A percentile compares a stretch with the other conserved stretches of the same genome.
phyloP scores from a whole-genome alignment of 2,888 invertebrate species.

The Argyresthia albistria region DNA sequence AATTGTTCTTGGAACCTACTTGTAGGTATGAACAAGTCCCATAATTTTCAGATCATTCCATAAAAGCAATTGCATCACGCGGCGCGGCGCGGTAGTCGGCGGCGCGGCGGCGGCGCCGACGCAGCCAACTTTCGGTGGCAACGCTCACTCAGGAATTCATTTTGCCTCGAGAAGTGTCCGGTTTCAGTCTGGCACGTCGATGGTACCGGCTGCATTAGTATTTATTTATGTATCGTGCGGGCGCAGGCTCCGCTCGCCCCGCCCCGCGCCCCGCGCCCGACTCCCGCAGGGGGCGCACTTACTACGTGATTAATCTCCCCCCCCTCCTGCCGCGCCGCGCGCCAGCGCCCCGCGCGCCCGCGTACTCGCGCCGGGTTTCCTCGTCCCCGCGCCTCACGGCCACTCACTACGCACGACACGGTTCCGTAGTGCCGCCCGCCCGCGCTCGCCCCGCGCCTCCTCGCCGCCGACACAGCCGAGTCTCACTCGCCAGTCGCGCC shows the following conservation, averaged over 20 bases:
- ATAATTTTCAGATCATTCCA: not conserved
- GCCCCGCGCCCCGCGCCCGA: conserved; percentile 18
- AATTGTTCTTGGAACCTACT: not conserved
- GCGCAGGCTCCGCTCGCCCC: conserved; percentile 52
- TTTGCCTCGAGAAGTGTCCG: conserved; percentile 61
- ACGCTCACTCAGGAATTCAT: conserved; percentile 59
- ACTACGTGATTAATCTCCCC: conserved; percentile 69
- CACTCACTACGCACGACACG: conserved; percentile 65
- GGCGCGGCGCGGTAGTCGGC: conserved; percentile 17
- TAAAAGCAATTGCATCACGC: not conserved
- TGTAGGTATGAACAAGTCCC: not conserved
- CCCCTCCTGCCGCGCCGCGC: conserved; percentile 26
- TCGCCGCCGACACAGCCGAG: too few relatives aligned
- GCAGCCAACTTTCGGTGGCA: conserved; percentile 45
- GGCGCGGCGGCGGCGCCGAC: not conserved
- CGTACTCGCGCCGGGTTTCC: conserved; percentile 71
- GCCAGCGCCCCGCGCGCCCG: conserved; percentile 35
- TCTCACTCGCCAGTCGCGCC: conserved; percentile 36
- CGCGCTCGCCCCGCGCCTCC: conserved; percentile 12
- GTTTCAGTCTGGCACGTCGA: conserved; percentile 67
- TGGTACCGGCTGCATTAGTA: conserved; percentile 58
- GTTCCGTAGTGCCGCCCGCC: conserved; percentile 60
- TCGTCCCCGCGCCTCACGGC: conserved; percentile 72
- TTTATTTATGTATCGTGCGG: conserved; percentile 60
- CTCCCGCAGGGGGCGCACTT: conserved; percentile 53